phyloP scores from a whole-genome alignment of 1,140 invertebrate species.

The Hestina assimilis region DNA sequence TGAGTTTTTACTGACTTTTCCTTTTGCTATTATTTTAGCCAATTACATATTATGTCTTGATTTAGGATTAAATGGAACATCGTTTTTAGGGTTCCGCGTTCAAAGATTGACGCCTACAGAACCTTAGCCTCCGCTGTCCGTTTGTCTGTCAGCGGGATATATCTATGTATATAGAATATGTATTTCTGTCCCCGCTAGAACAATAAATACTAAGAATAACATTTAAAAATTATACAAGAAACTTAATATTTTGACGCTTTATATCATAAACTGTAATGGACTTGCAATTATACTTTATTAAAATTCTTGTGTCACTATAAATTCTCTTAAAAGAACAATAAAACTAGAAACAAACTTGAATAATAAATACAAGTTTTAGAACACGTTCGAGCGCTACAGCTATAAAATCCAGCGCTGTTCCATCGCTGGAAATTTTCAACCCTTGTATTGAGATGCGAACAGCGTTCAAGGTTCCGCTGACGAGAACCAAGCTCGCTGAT shows the following conservation, averaged over 20 bases:
- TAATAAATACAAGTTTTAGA: neutral
- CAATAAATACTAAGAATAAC: too few relatives aligned
- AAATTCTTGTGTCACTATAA: too few relatives aligned
- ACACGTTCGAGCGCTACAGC: too few relatives aligned
- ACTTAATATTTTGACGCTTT: too few relatives aligned
- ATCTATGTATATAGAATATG: too few relatives aligned
- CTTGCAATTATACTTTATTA: neutral
- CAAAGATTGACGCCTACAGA: neutral
- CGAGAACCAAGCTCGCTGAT: slow-evolving; percentile 37
- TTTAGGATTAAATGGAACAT: neutral
- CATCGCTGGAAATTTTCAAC: neutral
- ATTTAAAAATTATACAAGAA: too few relatives aligned
- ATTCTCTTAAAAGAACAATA: neutral
- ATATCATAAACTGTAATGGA: too few relatives aligned
- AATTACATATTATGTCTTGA: too few relatives aligned
- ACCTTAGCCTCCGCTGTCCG: neutral
- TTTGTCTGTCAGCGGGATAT: too few relatives aligned
- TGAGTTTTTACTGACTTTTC: neutral
- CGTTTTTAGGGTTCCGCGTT: neutral
- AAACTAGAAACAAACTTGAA: neutral
- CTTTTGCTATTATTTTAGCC: neutral
- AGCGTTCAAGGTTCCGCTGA: slow-evolving; percentile 33
- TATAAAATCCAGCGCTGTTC: neutral
- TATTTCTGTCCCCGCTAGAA: too few relatives aligned
- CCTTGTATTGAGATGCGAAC: slow-evolving; percentile 31